Base-by-base conservation (phyloP, 1,140 invertebrate species). In the Solenopsis fugax region DNA sequence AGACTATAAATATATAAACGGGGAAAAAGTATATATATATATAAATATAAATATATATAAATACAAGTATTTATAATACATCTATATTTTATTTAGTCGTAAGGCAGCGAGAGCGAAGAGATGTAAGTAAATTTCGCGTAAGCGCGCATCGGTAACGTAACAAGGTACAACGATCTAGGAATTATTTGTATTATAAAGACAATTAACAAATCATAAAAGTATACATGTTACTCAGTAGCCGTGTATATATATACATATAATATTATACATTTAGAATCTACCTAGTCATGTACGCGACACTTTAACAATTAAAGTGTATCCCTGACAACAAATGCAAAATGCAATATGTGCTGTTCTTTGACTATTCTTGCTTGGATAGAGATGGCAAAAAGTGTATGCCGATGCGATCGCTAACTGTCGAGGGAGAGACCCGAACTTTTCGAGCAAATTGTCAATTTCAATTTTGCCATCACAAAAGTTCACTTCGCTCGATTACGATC, bases 131-230 rank as follows among this genome's bases (percentile, higher is more conserved):
- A 93, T 93, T 91, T 93, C 67, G 85, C 64, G 80, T 88, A 91
- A 72, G 37, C 29, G 88, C 81, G 84, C 75, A 91, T 89, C 86
- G 89, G 81, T 92, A 93, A 93, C 85, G 71, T 93, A 93, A 94
- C 89, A 87, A 94, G 94, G 94, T 95, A 94, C 94, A 95, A 95
- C 94, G 94, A 95, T 87, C 90, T 95, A 94, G 93, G 54, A 91
- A 91, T 77, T 93, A 94, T 89, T 88, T 95, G 92, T 94, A 95
- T 90, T 85, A 92, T 93, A 94, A 93, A 86, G 60, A 92, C 86
- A 89, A 89, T 90, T 90, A 92, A 92, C 92, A 92, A 92, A 92
- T 91, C 91, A 92, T 91, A 86, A 89, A 86, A 78, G 45, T 84
- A 87, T 87, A 84, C 81, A 91, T 90, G 92, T 92, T 92, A 92